Conservation (phyloP, 2,113 vertebrate species). For the Macquaria ambigua region DNA sequence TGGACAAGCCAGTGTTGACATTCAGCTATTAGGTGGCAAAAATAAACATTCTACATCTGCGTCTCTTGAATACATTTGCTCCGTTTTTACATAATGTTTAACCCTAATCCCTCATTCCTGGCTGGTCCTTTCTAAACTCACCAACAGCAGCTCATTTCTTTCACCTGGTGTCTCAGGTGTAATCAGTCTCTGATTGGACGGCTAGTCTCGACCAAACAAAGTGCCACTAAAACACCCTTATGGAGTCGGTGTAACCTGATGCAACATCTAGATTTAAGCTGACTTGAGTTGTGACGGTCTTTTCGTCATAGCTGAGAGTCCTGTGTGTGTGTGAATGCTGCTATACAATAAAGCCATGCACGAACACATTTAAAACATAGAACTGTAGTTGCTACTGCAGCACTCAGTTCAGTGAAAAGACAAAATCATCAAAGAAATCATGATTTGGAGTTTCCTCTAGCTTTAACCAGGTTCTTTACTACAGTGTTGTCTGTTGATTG, state of each 20-base stretch:
- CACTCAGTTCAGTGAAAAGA: slow-evolving; percentile 1
- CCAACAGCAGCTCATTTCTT: not conserved
- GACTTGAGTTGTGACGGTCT: not conserved
- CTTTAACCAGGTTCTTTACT: not conserved
- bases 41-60: not conserved
- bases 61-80: not conserved
- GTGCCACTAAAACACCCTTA: not conserved
- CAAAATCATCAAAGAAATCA: no score
- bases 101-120: no score
- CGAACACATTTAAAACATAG: not conserved
- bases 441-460: not conserved
- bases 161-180: not conserved
- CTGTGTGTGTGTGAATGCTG: not conserved
- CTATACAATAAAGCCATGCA: not conserved
- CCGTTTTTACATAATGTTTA: no score
- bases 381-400: not conserved
- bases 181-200: not conserved
- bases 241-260: not conserved
- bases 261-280: not conserved
- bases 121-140: not conserved
- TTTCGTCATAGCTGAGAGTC: not conserved
- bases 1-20: not conserved
- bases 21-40: not conserved
- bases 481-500: not conserved
- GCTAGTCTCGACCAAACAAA: not conserved